Evolutionary conservation across 2,888 invertebrate genomes (phyloP), one percentile per base, ranked within the genome.

Genomic region (Nomada goodeniana): DNA sequence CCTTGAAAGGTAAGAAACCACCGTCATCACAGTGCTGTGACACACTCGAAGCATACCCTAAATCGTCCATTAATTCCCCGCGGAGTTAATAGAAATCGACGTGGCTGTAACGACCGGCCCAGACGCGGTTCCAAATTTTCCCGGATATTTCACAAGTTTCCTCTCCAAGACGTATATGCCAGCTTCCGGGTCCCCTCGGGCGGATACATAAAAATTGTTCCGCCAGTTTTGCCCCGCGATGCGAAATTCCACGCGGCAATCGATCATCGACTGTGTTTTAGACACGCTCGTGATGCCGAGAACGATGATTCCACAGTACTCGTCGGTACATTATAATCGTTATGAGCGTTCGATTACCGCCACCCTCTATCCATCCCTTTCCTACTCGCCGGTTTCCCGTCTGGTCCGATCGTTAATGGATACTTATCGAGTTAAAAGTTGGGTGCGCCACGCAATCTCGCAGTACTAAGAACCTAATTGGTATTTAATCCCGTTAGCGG

Each of bases 371-470:
- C 10, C 15, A 20, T n/a, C 23, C 10, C 18, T 60, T 18, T 44
- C 4, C n/a, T 7, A n/a, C 63, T 47, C 47, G 11, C 23, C 9
- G 11, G n/a, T 26, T 42, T 10, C n/a, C 71, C 13, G 52, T 20
- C 59, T 55, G 42, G 23, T 59, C 72, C 59, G 36, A 47, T 81
- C 83, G 85, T 88, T 90, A 90, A 90, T 87, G 82, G 88, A 75
- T 89, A 88, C 89, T 91, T 89, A 91, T 92, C 88, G 86, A 89
- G 90, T 91, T 89, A 90, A 90, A 91, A 91, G 84, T 90, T 91
- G 85, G 82, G 87, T 88, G 74, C 80, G 85, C 77, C 86, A 84
- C 85, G 88, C 85, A 89, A 90, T 91, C 88, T 90, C 88, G 86
- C 76, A 84, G 86, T 84, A 89, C 86, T 88, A 88, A 89, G 89